Evolutionary conservation across 2,797 vertebrate genomes (phyloP).

Genomic region (Apogon talboti): DNA sequence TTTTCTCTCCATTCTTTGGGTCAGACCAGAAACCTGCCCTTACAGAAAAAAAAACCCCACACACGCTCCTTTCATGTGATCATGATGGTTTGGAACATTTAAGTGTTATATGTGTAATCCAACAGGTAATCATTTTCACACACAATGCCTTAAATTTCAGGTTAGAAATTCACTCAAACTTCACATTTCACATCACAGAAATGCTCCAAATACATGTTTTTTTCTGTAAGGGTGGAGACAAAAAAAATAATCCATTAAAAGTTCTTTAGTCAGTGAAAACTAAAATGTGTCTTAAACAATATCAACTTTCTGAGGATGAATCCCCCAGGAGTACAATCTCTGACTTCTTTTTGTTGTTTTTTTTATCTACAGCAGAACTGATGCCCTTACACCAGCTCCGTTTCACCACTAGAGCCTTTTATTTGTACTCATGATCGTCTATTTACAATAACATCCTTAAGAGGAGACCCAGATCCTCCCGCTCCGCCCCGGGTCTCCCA

Average conservation of each 20-base stretch:
- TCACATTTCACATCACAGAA: no score
- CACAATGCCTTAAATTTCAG: no score
- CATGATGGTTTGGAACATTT: no score
- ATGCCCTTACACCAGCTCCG: constrained; percentile 49
- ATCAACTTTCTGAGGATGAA: constrained; percentile 39
- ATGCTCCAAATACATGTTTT: no score
- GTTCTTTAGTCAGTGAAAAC: constrained; percentile 36
- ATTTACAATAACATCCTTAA: constrained; percentile 67
- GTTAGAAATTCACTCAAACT: no score
- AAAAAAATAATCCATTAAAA: constrained; percentile 30
- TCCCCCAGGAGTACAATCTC: constrained; percentile 62
- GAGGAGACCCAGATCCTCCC: constrained; percentile 30
- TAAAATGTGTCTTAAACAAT: constrained; percentile 31
- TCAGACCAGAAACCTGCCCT: constrained; percentile 41
- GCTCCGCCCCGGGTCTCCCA: constrained; percentile 35
- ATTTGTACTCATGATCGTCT: constrained; percentile 50
- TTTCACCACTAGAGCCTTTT: constrained; percentile 65
- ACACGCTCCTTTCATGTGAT: no score
- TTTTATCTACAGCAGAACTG: constrained; percentile 65
- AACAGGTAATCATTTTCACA: constrained; percentile 8
- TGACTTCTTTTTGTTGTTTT: constrained; percentile 19
- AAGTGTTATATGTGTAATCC: constrained; percentile 1
- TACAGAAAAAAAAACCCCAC: constrained; percentile 1
- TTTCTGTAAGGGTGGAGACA: constrained; percentile 2
- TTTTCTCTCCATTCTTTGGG: constrained; percentile 39